These are phyloP conservation scores for Pedionomus torquatus DNA, from an alignment of 2,113 vertebrate genomes.

Conservation along the genomic window DNA sequence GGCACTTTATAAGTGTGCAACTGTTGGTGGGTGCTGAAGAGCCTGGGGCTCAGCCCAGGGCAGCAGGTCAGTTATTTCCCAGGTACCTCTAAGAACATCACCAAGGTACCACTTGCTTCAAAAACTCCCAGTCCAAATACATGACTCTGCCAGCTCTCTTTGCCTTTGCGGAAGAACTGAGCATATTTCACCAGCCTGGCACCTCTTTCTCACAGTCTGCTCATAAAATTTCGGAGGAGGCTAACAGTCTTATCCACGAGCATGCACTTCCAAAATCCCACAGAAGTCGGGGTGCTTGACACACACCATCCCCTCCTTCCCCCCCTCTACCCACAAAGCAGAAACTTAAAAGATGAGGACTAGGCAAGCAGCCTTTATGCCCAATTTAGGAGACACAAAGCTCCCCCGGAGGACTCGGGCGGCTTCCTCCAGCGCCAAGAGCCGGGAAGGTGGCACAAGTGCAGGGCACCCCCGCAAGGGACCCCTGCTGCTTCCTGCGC, in stretches of 20 bases:
- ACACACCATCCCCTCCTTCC: background rate
- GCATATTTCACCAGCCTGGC: background rate
- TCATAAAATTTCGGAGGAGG: background rate
- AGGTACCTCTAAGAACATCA: accelerated
- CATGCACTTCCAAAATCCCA: background rate
- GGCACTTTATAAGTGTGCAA: accelerated
- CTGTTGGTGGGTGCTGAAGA: background rate
- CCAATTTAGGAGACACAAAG: background rate
- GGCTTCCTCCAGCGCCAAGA: background rate
- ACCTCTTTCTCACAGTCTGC: background rate
- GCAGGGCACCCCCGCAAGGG: background rate
- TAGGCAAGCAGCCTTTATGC: background rate
- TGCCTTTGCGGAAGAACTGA: background rate
- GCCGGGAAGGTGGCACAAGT: background rate
- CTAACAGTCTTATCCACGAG: accelerated
- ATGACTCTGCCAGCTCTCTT: background rate
- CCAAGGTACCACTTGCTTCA: background rate
- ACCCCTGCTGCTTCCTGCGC: background rate
- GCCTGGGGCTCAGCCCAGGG: background rate
- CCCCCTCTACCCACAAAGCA: too few species aligned
- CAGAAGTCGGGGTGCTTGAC: background rate
- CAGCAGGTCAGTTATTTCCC: background rate
- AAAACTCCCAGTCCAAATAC: accelerated
- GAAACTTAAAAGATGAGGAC: background rate
- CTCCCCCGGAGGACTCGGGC: accelerated